Percentiles rank a stretch among this genome's conserved stretches.
These are phyloP conservation scores for Acanthopagrus latus DNA, from an alignment of 2,797 vertebrate genomes.

Conservation along the genomic window DNA sequence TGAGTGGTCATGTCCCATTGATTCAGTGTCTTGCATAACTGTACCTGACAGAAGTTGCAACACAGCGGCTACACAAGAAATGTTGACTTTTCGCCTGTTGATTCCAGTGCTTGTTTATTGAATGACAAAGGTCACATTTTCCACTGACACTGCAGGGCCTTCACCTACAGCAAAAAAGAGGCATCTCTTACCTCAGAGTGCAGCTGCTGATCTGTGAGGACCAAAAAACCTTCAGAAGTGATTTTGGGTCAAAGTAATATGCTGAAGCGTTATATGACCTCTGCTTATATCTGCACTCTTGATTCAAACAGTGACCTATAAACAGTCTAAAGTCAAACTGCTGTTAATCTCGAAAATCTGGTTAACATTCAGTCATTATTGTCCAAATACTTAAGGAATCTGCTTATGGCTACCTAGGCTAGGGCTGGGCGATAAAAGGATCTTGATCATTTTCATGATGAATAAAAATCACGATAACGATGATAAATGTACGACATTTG, in stretches of 20 bases:
- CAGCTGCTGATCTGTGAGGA: not conserved
- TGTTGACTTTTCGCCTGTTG: slow-evolving; percentile 36
- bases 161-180: not conserved
- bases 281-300: not conserved
- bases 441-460: too few species aligned
- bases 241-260: slow-evolving; percentile 4
- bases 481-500: too few species aligned
- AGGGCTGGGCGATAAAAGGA: too few species aligned
- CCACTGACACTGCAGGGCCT: not conserved
- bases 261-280: not conserved
- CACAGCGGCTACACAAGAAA: slow-evolving; percentile 13
- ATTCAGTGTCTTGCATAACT: slow-evolving; percentile 36
- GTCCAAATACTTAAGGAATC: too few species aligned
- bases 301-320: not conserved
- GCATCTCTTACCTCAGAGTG: not conserved
- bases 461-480: too few species aligned
- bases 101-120: slow-evolving; percentile 37
- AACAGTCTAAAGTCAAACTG: not conserved
- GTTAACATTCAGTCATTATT: too few species aligned
- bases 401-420: too few species aligned
- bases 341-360: not conserved
- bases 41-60: slow-evolving; percentile 35
- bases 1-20: not conserved
- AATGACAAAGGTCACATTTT: slow-evolving; percentile 44
- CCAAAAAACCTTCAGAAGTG: not conserved